phyloP scores from a whole-genome alignment of 2,888 invertebrate species.

The Nudaria mundana region DNA sequence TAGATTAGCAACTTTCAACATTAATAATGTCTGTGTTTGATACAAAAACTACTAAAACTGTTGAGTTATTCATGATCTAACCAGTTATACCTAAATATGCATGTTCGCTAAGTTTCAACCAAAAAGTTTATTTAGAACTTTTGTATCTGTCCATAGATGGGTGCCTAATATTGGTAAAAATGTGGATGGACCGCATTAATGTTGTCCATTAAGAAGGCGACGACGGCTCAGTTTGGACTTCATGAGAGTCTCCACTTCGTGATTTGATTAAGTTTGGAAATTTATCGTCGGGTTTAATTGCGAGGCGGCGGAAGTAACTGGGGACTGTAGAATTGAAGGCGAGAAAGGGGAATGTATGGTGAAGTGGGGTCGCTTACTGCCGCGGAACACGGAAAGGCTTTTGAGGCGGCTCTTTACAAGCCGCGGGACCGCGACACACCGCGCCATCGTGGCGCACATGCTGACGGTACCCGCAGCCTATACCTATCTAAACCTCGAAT shows the following conservation, averaged over 20 bases:
- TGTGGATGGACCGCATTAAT: slow-evolving; percentile 8
- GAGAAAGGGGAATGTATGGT: slow-evolving; percentile 10
- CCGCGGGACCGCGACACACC: slow-evolving; percentile 19
- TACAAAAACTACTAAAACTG: no score
- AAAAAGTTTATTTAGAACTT: slow-evolving; percentile 1
- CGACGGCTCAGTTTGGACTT: slow-evolving; percentile 2
- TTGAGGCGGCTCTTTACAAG: slow-evolving; percentile 72
- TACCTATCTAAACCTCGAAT: not conserved
- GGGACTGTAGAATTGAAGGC: slow-evolving; percentile 8
- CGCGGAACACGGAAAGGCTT: slow-evolving; percentile 76
- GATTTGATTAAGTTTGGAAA: slow-evolving; percentile 40
- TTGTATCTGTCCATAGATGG: slow-evolving; percentile 1
- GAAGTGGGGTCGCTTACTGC: slow-evolving; percentile 22
- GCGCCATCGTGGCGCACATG: slow-evolving; percentile 24
- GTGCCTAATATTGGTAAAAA: slow-evolving; percentile 6
- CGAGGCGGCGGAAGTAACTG: slow-evolving; percentile 27
- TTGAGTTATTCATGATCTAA: not conserved
- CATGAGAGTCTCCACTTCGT: slow-evolving; percentile 13
- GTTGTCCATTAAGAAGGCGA: slow-evolving; percentile 11
- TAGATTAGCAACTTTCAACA: no score
- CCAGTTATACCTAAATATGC: not conserved
- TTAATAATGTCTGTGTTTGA: no score
- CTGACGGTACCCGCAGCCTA: slow-evolving; percentile 4
- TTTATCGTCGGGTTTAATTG: slow-evolving; percentile 44
- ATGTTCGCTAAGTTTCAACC: not conserved